Conservation (phyloP, 2,113 vertebrate genomes). For the Litocranius walleri region DNA sequence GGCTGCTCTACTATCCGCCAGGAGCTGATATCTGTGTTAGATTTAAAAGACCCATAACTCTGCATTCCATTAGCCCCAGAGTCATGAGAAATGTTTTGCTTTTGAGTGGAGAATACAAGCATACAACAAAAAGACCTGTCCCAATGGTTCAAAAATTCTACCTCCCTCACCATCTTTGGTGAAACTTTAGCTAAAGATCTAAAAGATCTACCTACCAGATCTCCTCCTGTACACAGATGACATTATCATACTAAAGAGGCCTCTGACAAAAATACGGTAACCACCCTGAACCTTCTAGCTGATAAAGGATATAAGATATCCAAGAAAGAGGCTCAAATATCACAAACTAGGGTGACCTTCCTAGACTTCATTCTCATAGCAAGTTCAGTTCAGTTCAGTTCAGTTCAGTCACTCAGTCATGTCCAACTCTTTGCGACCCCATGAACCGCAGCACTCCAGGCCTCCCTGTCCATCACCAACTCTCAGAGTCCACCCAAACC, state of each 20-base stretch:
- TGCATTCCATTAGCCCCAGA: neutral
- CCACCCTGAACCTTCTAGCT: neutral
- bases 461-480: too few species aligned
- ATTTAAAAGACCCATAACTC: neutral
- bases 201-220: neutral
- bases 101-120: neutral
- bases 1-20: fast-evolving
- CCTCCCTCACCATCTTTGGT: neutral
- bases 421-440: too few species aligned
- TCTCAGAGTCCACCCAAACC: too few species aligned
- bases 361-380: neutral
- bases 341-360: neutral
- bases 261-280: neutral
- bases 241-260: neutral
- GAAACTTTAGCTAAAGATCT: neutral
- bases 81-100: neutral
- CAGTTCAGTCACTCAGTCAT: too few species aligned
- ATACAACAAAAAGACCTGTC: neutral
- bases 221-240: neutral
- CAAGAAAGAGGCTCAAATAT: neutral
- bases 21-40: neutral
- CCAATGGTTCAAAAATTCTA: neutral
- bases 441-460: too few species aligned
- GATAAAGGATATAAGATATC: neutral
- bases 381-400: too few species aligned